Percentiles rank a stretch among this genome's conserved stretches.
Evolutionary conservation across 2,888 invertebrate species (phyloP).

Genomic region (Macrophya annulata): DNA sequence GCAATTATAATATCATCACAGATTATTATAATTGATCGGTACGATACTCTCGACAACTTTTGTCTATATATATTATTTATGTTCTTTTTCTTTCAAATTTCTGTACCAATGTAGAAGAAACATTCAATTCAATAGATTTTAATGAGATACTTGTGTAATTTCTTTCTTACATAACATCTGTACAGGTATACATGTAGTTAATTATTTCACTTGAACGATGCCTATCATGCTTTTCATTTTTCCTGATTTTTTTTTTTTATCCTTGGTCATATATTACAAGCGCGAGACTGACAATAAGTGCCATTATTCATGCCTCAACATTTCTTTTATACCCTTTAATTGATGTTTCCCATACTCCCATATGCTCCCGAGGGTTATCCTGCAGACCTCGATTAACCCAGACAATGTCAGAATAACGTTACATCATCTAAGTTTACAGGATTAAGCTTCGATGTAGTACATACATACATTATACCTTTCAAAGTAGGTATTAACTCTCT

Average conservation of each 20-base stretch:
- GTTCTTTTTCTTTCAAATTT: background rate
- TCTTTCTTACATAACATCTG: background rate
- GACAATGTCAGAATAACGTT: slow-evolving; percentile 6
- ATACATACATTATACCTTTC: background rate
- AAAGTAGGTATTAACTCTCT: background rate
- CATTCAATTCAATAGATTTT: background rate
- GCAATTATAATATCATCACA: background rate
- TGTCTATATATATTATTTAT: background rate
- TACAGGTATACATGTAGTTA: background rate
- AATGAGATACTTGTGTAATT: slow-evolving; percentile 11
- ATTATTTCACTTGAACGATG: slow-evolving; percentile 23
- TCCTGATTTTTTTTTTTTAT: background rate
- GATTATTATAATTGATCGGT: background rate
- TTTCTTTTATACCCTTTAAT: background rate
- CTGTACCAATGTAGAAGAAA: background rate
- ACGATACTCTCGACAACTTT: background rate
- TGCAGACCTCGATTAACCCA: background rate
- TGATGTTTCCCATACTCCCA: background rate
- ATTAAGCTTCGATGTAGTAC: background rate
- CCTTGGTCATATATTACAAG: background rate
- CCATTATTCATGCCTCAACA: background rate
- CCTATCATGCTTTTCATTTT: background rate
- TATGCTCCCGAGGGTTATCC: background rate
- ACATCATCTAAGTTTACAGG: background rate
- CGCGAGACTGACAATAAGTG: background rate